Conservation (phyloP, 2,797 vertebrate species). For the Prionace glauca region DNA sequence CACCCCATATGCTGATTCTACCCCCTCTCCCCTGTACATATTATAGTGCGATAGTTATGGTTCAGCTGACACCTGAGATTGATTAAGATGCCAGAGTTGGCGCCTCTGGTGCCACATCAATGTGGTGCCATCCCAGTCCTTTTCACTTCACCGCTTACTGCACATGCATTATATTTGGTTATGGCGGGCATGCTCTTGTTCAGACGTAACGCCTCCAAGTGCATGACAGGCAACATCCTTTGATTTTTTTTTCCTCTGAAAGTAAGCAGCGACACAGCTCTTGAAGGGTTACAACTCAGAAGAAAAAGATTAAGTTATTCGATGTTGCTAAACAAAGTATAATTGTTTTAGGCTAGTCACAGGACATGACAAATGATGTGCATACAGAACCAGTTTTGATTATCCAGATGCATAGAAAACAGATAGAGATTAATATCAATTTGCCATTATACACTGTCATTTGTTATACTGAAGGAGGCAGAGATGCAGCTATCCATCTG, state of each 20-base stretch:
- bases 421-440: slow-evolving; percentile 35
- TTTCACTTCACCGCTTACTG: neutral
- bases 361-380: slow-evolving; percentile 8
- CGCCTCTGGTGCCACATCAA: too few relatives aligned
- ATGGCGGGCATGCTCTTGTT: neutral
- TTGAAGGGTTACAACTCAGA: neutral
- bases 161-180: neutral
- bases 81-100: neutral
- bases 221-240: neutral
- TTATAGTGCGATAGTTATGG: neutral
- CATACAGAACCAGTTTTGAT: neutral
- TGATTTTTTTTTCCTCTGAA: neutral
- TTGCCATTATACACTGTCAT: neutral
- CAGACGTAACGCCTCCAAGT: neutral
- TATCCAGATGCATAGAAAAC: slow-evolving; percentile 34
- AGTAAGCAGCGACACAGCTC: neutral
- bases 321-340: neutral
- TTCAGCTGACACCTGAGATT: neutral
- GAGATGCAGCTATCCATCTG: slow-evolving; percentile 42
- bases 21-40: too few relatives aligned
- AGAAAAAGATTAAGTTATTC: slow-evolving; percentile 1
- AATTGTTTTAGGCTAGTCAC: slow-evolving; percentile 32
- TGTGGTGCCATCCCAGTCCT: neutral
- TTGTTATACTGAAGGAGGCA: slow-evolving; percentile 26
- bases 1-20: neutral